phyloP scores from a whole-genome alignment of 2,888 invertebrate genomes.

The Exocentrus adspersus region DNA sequence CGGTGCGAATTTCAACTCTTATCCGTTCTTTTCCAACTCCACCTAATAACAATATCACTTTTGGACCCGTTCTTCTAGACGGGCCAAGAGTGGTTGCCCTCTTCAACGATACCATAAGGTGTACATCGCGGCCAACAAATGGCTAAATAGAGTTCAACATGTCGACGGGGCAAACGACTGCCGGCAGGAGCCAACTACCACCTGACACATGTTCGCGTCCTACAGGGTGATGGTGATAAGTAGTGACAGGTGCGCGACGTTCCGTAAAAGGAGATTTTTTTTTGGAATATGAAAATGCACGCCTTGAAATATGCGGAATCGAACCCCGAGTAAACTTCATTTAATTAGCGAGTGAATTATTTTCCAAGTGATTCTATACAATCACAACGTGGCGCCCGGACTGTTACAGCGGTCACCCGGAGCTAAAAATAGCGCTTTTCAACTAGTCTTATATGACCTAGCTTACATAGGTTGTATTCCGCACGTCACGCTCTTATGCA shows the following conservation, averaged over 20 bases:
- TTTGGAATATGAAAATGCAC: no score
- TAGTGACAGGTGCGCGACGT: no score
- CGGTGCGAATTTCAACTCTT: no score
- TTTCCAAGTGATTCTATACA: background rate
- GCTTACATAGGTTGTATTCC: background rate
- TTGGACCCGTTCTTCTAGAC: constrained; percentile 16
- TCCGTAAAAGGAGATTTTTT: no score
- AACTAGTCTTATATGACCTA: background rate
- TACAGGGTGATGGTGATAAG: background rate
- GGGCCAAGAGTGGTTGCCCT: constrained; percentile 13
- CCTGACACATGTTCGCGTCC: constrained; percentile 8
- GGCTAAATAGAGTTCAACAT: constrained; percentile 20
- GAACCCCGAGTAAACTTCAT: no score
- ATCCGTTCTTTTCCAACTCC: no score
- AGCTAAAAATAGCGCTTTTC: constrained; percentile 3
- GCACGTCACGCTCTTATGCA: no score
- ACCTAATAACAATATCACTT: background rate
- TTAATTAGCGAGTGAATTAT: background rate
- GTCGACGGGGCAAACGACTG: constrained; percentile 19
- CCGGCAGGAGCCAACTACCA: constrained; percentile 16
- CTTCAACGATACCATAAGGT: constrained; percentile 15
- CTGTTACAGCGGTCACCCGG: background rate
- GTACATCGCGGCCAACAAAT: constrained; percentile 17
- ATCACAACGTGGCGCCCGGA: background rate
- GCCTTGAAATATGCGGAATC: no score